Conservation (phyloP, 2,113 vertebrate genomes). For the Hyperoodon ampullatus region DNA sequence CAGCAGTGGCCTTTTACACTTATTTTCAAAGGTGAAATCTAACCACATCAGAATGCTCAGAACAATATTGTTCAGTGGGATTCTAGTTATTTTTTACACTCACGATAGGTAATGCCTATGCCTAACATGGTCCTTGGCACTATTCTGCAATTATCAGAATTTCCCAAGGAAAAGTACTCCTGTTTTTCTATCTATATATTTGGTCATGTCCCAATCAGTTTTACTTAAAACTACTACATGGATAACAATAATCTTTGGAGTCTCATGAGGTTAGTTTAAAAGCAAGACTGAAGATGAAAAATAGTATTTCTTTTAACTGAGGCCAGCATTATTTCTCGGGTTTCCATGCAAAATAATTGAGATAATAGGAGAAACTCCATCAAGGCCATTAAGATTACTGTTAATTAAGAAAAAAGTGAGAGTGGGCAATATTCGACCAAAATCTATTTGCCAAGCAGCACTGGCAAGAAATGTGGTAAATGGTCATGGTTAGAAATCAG, state of each 20-base stretch:
- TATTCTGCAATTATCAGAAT: not conserved
- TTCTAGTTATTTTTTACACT: not conserved
- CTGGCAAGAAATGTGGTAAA: not conserved
- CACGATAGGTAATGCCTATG: not conserved
- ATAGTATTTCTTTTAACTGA: not conserved
- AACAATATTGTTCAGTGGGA: not conserved
- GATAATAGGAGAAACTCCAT: not conserved
- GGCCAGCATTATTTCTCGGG: not conserved
- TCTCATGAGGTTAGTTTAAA: not conserved
- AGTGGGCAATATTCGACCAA: not conserved
- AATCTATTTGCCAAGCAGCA: not conserved
- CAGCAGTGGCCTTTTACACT: not conserved
- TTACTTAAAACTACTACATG: not conserved
- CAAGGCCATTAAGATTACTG: not conserved
- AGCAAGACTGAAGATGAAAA: not conserved
- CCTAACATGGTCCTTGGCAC: not conserved
- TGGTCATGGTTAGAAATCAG: not conserved
- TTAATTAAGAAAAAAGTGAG: not conserved
- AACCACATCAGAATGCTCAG: not conserved
- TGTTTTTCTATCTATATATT: not conserved
- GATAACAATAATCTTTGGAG: not conserved
- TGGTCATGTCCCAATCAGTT: not conserved
- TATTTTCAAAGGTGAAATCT: conserved; percentile 47
- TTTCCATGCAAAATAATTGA: not conserved
- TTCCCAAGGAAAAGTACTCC: not conserved